phyloP scores from a whole-genome alignment of 1,140 invertebrate genomes.

The Papilio aristodemus region DNA sequence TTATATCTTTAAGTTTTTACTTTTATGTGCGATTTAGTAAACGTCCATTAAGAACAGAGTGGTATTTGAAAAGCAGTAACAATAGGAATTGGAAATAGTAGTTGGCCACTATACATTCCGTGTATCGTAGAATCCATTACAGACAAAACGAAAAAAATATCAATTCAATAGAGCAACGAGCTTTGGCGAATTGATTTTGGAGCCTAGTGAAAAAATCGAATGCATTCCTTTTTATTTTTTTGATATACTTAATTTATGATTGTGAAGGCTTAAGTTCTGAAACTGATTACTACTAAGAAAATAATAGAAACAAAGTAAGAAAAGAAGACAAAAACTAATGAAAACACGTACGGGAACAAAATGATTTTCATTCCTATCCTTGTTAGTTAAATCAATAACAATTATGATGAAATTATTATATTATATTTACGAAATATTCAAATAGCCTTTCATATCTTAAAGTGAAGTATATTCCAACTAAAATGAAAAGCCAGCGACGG shows the following conservation, averaged over 20 bases:
- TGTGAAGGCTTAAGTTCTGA: background rate
- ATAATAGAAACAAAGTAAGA: too few species aligned
- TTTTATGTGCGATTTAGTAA: background rate
- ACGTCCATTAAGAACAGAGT: background rate
- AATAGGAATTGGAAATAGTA: slow-evolving; percentile 12
- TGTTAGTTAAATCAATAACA: too few species aligned
- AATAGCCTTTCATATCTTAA: background rate
- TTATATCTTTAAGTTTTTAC: too few species aligned
- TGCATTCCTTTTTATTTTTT: background rate
- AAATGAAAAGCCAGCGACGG: background rate
- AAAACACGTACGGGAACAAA: too few species aligned
- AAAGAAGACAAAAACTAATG: too few species aligned
- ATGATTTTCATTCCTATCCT: too few species aligned
- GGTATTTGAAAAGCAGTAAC: background rate
- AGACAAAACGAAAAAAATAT: background rate
- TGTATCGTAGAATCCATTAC: slow-evolving; percentile 4
- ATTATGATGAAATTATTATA: too few species aligned
- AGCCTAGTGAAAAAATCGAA: background rate
- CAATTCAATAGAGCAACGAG: slow-evolving; percentile 11
- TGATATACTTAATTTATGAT: background rate
- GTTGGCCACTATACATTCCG: background rate
- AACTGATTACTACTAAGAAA: too few species aligned
- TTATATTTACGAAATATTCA: too few species aligned
- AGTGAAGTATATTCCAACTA: background rate
- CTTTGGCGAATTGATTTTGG: background rate